Base-by-base conservation (phyloP, 2,888 invertebrate genomes). In the Fragum fragum region DNA sequence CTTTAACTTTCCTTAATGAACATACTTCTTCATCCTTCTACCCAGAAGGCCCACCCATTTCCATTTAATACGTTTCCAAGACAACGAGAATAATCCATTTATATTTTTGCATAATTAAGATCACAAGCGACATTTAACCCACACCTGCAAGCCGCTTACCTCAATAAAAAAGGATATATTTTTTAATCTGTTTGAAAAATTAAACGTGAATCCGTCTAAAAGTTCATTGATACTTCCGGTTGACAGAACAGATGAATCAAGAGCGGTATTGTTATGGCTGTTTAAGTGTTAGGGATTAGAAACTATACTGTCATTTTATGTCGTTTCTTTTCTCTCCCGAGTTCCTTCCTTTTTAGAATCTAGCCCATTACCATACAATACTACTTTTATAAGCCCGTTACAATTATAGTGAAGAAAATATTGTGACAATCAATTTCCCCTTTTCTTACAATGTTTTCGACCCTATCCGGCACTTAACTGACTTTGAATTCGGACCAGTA, bases 211-310 rank as follows among this genome's bases (percentile, higher is more conserved):
- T 71, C 47, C 39, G 52, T 29, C 63, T 63, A 69, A 63, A 47
- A 76, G 76, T 80, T 76, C 71, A 73, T 68, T 76, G 69, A 61
- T 55, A 63, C 59, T 77, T 81, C 77, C 81, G 81, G 73, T 77
- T 66, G 77, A 76, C 68, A 61, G 39, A 53, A 32, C 23, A 72
- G 70, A 68, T 68, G 63, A 68, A 57, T 69, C 70, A 42, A 28
- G 29, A 29, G 11, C 16, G 23, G 53, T 53, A 70, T 70, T 70
- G 70, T 70, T 71, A 74, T 73, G 73, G 32, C 71, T 1, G 36
- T 77, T 79, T 77, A 83, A 79, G 76, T 83, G 53, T 55, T 36
- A 39, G 42, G 83, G 83, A 76, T 83, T 77, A 76, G 39, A 29
- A 55, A 70, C 73, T 73, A 74, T 76, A 79, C 53, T 55, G 76